A percentile compares a stretch with the other conserved stretches of the same genome.
Evolutionary conservation across 2,888 invertebrate species (phyloP).

Genomic region (Drosophila ustulata): DNA sequence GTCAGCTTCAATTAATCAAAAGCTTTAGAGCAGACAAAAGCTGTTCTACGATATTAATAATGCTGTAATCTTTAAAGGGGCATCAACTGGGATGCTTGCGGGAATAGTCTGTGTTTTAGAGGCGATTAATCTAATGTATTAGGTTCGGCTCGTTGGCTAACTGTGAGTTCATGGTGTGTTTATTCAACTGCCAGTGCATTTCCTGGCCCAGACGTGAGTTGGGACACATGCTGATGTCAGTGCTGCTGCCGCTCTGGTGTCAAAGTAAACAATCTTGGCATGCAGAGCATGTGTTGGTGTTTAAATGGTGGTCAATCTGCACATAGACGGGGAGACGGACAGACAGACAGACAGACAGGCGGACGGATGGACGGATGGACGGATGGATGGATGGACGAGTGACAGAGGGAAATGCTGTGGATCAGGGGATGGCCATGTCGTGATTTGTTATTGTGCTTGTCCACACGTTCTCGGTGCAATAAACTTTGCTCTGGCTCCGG

Average conservation of each 20-base stretch:
- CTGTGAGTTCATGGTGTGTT: constrained; percentile 9
- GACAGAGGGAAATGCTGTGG: not conserved
- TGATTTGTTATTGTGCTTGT: constrained; percentile 54
- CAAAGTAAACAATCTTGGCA: constrained; percentile 61
- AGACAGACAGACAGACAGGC: too few relatives aligned
- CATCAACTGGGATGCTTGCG: not conserved
- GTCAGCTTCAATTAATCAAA: not conserved
- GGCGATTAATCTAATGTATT: constrained; percentile 6
- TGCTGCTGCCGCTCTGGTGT: constrained; percentile 40
- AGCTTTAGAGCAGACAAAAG: not conserved
- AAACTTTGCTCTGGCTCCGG: constrained; percentile 44
- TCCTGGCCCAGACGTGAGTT: constrained; percentile 1
- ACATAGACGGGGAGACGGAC: constrained; percentile 16
- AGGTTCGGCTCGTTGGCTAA: constrained; percentile 1
- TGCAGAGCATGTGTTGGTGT: constrained; percentile 46
- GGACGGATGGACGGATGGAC: too few relatives aligned
- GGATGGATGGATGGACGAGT: not conserved
- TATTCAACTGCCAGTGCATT: constrained; percentile 21
- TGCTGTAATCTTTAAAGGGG: not conserved
- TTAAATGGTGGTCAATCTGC: constrained; percentile 50
- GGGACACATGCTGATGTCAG: constrained; percentile 2
- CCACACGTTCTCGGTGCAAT: constrained; percentile 64
- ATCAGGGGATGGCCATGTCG: constrained; percentile 5
- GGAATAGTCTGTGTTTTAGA: not conserved
- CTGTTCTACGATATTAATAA: not conserved